Base-by-base conservation (phyloP, 2,113 vertebrate species). In the Strigops habroptila region DNA sequence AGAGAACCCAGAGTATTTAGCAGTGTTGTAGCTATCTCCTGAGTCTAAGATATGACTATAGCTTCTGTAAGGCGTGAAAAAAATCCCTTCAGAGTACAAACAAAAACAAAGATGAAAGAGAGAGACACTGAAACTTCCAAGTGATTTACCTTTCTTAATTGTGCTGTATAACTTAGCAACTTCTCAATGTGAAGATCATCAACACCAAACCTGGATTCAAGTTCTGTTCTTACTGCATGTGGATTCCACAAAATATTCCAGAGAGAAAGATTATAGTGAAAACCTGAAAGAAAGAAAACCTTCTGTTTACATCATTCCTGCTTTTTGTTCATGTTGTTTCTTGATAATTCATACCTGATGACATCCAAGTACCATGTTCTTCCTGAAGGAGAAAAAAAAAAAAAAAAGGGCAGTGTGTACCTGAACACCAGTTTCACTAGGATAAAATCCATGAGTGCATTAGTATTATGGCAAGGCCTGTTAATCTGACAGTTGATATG, bases 201-300 rank as follows among this genome's bases (percentile, higher is more conserved):
- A 60, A 97, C 95, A 70, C 91, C 96, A 93, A 98, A 97, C 16
- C 4, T 69, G n/a, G 90, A 95, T 78, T 88, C n/a, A 77, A 98
- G 95, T 59, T 97, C 91, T 76, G 44, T 30, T 85, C 84, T 87
- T 75, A 96, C 94, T 44, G 64, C 73, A 81, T 13, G 25, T 0
- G 70, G 96, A 87, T 97, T 80, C 98, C 96, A 92, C 14, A 98
- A 41, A 70, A 97, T 4, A 87, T 77, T 78, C 17, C 53, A 18
- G 3, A 98, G 73, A 35, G 93, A 95, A 43, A 97, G 82, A 49
- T 81, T 92, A 37, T 94, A 93, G 10, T 65, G 51, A 25, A 83
- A 81, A 70, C 78, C 98, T 98, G 76, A 57, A 94, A 91, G 41
- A 93, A 90, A 60, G 19, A 11, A 57, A 88, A 10, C 1, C 0